Base-by-base conservation (phyloP, 2,113 vertebrate species). In the Myotis lucifugus region DNA sequence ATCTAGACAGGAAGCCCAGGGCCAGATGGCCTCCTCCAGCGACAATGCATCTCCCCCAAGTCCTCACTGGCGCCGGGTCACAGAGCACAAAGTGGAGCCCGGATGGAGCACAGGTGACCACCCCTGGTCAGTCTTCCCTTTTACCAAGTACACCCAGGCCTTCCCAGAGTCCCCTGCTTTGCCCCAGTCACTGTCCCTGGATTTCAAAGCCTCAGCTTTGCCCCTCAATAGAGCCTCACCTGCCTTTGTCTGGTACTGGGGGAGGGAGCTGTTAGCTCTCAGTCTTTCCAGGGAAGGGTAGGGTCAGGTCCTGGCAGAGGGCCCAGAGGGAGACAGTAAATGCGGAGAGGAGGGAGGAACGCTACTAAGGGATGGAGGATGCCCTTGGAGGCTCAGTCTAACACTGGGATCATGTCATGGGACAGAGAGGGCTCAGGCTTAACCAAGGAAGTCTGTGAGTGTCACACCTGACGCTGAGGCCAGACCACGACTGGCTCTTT, bases 221-320 rank as follows among this genome's bases (percentile, higher is more conserved):
- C 15, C 27, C 59, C 8, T 2, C 7, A 11, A 2, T 2, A 19
- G 13, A n/a, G 3, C 78, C 8, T 5, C 5, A 32, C 2, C 17
- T 42, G 25, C 32, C 70, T 61, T 83, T 23, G 6, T 50, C 19
- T 50, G 7, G 40, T 50, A 6, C 6, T 21, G 8, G 6, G 29
- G 0, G 66, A 64, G 10, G 19, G 29, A 40, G 21, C 5, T 48
- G 48, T 15, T 40, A 19, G 8, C 40, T 13, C 90, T 21, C 4
- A 15, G 19, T 54, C 54, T 56, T 70, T 73, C 12, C 61, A 46
- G 19, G 76, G 29, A 76, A 48, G 69, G 27, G 32, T 9, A 40
- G 15, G 76, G n/a, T 66, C n/a, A 34, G 9, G 21, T n/a, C 42
- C 52, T 73, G 37, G 7, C 50, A 15, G 40, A 81, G 18, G 29